Evolutionary conservation across 2,797 vertebrate genomes (phyloP).

Genomic region (Pseudotriccus pelzelni): DNA sequence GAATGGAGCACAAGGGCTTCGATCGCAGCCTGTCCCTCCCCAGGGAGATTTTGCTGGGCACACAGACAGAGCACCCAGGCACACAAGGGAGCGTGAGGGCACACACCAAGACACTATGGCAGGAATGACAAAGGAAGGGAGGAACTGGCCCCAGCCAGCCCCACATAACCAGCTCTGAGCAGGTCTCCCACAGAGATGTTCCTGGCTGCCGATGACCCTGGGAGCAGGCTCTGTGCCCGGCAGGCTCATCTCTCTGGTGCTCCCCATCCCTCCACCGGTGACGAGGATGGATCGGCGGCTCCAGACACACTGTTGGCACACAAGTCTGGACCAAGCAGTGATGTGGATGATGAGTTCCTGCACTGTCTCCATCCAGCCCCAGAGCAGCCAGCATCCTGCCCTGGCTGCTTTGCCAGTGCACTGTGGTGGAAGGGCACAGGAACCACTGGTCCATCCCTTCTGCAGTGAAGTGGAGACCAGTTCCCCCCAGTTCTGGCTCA

Average conservation of each 20-base stretch:
- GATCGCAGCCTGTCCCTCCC: accelerated
- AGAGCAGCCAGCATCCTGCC: background rate
- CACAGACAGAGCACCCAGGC: background rate
- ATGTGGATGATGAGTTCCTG: background rate
- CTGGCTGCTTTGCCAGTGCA: background rate
- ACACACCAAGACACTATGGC: background rate
- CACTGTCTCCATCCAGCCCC: background rate
- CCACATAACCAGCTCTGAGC: background rate
- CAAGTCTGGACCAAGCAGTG: background rate
- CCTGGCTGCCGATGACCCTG: background rate
- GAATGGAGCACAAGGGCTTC: background rate
- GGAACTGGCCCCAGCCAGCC: background rate
- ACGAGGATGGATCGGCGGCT: background rate
- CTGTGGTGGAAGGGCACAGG: accelerated
- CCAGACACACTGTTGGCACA: accelerated
- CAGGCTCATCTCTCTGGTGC: accelerated
- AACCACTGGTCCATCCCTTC: background rate
- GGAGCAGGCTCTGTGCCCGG: background rate
- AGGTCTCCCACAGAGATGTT: background rate
- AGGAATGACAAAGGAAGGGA: background rate
- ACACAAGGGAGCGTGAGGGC: background rate
- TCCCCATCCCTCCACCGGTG: background rate
- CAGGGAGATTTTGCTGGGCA: background rate
- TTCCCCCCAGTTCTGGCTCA: background rate
- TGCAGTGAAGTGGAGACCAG: background rate